Evolutionary conservation across 2,797 vertebrate species (phyloP).

Genomic region (Enteromius argenteus): DNA sequence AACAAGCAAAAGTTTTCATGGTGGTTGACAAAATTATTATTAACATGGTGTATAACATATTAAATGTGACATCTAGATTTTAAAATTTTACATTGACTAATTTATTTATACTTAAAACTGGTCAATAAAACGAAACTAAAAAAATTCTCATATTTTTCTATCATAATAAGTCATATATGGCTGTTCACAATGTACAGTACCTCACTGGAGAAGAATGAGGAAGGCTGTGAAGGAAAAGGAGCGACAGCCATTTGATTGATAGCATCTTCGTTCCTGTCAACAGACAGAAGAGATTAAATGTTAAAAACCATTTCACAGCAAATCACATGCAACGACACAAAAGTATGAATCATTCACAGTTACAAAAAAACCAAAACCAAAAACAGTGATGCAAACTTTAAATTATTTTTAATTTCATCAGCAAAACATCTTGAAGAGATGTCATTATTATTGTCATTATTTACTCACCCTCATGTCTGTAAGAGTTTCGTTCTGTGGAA

Average conservation of each 20-base stretch:
- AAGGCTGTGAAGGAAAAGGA: conserved; percentile 78
- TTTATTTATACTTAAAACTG: not conserved
- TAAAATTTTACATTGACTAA: not conserved
- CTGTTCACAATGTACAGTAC: conserved; percentile 70
- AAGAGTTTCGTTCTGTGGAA: not conserved
- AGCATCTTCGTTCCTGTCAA: conserved; percentile 87
- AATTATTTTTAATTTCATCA: not conserved
- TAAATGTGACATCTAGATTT: not conserved
- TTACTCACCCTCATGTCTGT: not conserved
- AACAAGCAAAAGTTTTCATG: not conserved
- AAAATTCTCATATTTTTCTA: not conserved
- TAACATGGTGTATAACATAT: not conserved
- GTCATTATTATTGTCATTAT: not conserved
- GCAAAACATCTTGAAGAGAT: not conserved
- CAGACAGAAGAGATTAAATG: not conserved
- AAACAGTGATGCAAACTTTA: not conserved
- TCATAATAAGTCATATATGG: not conserved
- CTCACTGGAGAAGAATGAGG: conserved; percentile 77
- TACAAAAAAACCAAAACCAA: not conserved
- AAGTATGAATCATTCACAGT: not conserved
- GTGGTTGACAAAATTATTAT: not conserved
- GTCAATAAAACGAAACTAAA: not conserved
- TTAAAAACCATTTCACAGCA: not conserved
- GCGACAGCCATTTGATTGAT: conserved; percentile 91
- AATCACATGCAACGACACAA: not conserved